phyloP scores from a whole-genome alignment of 2,888 invertebrate species.

The Caenorhabditis doughertyi region DNA sequence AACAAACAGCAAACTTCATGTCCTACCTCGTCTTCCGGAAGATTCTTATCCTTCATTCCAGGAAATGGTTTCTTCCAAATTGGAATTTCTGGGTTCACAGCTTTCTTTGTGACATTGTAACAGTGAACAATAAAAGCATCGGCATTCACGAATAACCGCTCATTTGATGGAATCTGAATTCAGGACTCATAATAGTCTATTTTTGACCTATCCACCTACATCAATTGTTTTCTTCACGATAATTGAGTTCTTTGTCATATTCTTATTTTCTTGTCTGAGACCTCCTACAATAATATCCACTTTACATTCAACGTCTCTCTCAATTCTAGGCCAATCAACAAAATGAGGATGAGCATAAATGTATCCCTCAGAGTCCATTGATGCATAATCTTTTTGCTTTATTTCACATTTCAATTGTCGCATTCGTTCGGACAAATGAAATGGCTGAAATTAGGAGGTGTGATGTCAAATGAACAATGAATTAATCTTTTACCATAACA shows the following conservation, averaged over 20 bases:
- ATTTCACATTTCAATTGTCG: conserved; percentile 61
- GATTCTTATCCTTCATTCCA: conserved; percentile 61
- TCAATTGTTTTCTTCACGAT: conserved; percentile 45
- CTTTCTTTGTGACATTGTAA: conserved; percentile 41
- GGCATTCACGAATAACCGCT: conserved; percentile 66
- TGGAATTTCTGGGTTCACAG: conserved; percentile 20
- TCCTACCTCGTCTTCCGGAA: conserved; percentile 54
- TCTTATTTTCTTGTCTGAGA: conserved; percentile 43
- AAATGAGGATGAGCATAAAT: conserved; percentile 59
- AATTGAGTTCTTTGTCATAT: conserved; percentile 42
- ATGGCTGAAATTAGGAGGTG: conserved; percentile 2
- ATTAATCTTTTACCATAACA: conserved; percentile 19
- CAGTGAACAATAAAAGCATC: conserved; percentile 67
- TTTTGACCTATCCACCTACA: not conserved
- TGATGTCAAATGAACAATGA: not conserved
- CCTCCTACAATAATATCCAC: conserved; percentile 69
- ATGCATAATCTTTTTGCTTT: conserved; percentile 45
- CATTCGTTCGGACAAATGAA: conserved; percentile 52
- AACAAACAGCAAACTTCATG: not conserved
- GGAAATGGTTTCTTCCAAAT: conserved; percentile 68
- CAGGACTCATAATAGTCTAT: not conserved
- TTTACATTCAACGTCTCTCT: conserved; percentile 41
- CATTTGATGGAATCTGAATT: conserved; percentile 55
- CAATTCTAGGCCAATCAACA: conserved; percentile 50
- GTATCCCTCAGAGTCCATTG: conserved; percentile 64